Percentiles rank a stretch among this genome's conserved stretches.
Conservation (phyloP, 2,888 invertebrate genomes). For the Nephrotoma flavescens region DNA sequence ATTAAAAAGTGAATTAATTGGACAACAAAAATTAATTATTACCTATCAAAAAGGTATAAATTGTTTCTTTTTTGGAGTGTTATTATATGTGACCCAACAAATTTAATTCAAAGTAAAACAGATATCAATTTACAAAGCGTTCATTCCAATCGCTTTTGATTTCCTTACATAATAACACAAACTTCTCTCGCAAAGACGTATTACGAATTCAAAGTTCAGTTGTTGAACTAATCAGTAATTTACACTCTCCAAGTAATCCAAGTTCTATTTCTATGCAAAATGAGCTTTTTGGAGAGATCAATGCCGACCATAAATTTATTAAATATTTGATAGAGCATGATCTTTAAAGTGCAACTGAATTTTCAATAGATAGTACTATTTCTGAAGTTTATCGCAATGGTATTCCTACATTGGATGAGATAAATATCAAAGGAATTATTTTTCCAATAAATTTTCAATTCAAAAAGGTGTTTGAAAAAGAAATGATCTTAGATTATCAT, state of each 20-base stretch:
- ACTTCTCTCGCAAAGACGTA: neutral
- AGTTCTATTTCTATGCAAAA: neutral
- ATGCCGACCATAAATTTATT: neutral
- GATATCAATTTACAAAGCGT: too few relatives aligned
- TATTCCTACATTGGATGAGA: neutral
- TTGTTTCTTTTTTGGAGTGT: too few relatives aligned
- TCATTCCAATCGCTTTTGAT: neutral
- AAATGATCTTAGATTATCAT: neutral
- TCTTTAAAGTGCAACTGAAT: neutral
- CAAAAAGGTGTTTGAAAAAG: neutral
- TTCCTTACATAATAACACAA: neutral
- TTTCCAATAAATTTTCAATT: neutral
- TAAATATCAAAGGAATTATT: neutral
- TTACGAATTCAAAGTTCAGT: neutral
- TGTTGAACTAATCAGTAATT: neutral
- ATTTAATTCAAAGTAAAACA: too few relatives aligned
- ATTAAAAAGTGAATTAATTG: too few relatives aligned
- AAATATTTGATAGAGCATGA: neutral
- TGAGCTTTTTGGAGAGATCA: neutral
- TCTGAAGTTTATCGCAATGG: too few relatives aligned
- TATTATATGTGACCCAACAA: too few relatives aligned
- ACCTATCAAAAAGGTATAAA: too few relatives aligned
- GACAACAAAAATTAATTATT: too few relatives aligned
- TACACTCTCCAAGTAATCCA: neutral
- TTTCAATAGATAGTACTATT: neutral